phyloP scores from a whole-genome alignment of 2,113 vertebrate species.

The Lanius collurio region DNA sequence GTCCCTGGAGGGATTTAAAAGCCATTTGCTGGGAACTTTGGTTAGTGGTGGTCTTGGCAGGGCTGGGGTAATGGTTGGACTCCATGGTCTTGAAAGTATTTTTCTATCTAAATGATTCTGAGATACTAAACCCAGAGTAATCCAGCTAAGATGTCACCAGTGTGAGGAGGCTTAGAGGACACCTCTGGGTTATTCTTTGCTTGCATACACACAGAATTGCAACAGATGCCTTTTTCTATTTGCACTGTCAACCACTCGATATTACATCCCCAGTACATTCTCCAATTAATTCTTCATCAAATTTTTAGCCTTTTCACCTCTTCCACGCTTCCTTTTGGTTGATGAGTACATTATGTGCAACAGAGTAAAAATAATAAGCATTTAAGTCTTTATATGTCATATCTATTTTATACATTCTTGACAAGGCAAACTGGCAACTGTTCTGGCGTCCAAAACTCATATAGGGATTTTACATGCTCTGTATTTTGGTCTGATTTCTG shows the following conservation, averaged over 20 bases:
- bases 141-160: not conserved
- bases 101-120: not conserved
- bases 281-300: not conserved
- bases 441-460: not conserved
- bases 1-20: not conserved
- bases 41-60: not conserved
- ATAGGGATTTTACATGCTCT: not conserved
- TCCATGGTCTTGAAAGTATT: not conserved
- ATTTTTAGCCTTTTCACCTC: not conserved
- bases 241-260: not conserved
- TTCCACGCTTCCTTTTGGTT: not conserved
- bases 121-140: not conserved
- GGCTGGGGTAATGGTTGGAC: too few relatives aligned
- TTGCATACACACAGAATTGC: not conserved
- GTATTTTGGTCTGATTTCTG: not conserved
- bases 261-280: not conserved
- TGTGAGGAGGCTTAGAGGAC: fast-evolving
- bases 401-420: not conserved
- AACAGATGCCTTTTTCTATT: not conserved
- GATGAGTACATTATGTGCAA: not conserved
- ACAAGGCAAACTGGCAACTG: not conserved
- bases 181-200: not conserved
- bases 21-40: fast-evolving
- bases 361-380: not conserved
- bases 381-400: not conserved